Base-by-base conservation (phyloP, 2,888 invertebrate species). In the Perizoma affinitatum region DNA sequence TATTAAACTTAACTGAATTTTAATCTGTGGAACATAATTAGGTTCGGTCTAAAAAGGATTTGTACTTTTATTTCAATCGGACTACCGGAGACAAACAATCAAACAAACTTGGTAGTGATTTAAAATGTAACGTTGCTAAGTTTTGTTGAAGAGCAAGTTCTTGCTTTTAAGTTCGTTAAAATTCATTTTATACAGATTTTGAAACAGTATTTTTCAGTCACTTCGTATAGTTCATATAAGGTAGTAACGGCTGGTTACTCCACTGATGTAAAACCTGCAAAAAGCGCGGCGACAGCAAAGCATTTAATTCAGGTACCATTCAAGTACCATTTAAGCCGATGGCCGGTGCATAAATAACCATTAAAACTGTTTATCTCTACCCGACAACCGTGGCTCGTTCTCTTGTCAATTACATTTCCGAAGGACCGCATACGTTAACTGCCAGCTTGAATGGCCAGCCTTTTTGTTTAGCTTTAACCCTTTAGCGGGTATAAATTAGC, bases 381-480 rank as follows among this genome's bases (percentile, higher is more conserved):
- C 79, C 82, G 85, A 83, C 84, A 84, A 71, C 71, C 70, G 74
- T 67, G 78, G 66, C 74, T 78, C 80, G 84, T 85, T 86, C 84
- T 85, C 79, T 81, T 88, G 89, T 88, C 89, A 88, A 88, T 88
- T 88, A 86, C 80, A 73, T 70, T 70, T 73, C 75, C 70, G 71
- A 58, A 72, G 54, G 61, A 60, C 72, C 70, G 76, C 74, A 74
- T 75, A 70, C 72, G 70, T 74, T 75, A 53, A 57, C 61, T 43
- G 56, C 45, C 53, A 48, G 42, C 49, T 50, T 61, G 53, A 50
- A 57, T 53, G 57, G 54, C 49, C 49, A 48, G 36, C 11, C 56
- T 57, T 61, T 61, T 61, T 61, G 55, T 43, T 34, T 8, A 34
- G 41, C 22, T 41, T 48, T n/a, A 55, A 41, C 47, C 61, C 50